Conservation (phyloP, 1,140 invertebrate genomes). For the Euura lappo region DNA sequence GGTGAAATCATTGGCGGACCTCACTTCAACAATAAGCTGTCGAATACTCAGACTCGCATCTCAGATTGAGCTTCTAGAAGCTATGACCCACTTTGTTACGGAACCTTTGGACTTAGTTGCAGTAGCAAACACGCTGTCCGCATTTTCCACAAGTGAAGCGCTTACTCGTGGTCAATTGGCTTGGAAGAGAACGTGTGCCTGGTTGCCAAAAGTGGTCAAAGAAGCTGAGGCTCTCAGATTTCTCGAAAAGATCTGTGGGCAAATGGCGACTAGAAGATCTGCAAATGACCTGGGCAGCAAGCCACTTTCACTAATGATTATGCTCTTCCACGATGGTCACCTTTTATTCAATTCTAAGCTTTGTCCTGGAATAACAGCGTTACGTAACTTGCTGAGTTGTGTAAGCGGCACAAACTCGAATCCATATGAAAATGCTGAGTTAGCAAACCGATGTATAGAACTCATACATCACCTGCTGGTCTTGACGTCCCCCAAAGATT, state of each 20-base stretch:
- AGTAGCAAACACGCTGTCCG: conserved; percentile 25
- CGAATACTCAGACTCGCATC: conserved; percentile 31
- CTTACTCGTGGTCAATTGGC: conserved; percentile 18
- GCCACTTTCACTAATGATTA: conserved; percentile 27
- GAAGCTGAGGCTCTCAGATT: conserved; percentile 22
- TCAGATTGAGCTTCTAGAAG: conserved; percentile 37
- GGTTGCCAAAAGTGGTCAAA: conserved; percentile 21
- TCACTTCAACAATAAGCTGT: conserved; percentile 38
- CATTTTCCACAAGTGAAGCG: conserved; percentile 31
- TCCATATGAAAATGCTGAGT: conserved; percentile 27
- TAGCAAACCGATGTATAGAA: conserved; percentile 16
- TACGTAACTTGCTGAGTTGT: conserved; percentile 20
- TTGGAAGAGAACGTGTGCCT: conserved; percentile 28
- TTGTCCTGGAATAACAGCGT: conserved; percentile 8
- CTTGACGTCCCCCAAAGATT: neutral
- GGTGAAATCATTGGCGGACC: conserved; percentile 31
- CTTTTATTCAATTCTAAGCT: conserved; percentile 19
- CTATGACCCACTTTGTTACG: conserved; percentile 19
- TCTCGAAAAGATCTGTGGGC: conserved; percentile 21
- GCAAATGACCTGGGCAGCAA: conserved; percentile 2
- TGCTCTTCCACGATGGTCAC: conserved; percentile 29
- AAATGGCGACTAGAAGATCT: conserved; percentile 8
- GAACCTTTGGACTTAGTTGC: neutral
- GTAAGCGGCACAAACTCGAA: conserved; percentile 23
- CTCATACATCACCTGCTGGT: conserved; percentile 31